Conservation (phyloP, 2,888 invertebrate species). For the Xylocampa areola region DNA sequence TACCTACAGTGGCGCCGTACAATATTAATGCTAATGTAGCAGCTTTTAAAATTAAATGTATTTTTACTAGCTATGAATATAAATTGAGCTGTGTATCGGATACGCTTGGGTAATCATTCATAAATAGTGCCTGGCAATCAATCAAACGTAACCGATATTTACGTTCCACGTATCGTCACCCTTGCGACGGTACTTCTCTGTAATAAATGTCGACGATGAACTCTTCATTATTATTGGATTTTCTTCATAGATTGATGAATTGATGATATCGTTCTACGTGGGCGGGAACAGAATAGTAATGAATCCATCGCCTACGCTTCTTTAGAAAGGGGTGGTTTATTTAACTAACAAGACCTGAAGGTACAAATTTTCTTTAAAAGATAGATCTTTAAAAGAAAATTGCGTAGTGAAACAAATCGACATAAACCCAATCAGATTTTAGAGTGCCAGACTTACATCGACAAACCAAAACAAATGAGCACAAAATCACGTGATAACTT, state of each 20-base stretch:
- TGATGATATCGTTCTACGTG: background rate
- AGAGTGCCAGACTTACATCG: no score
- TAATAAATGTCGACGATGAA: slow-evolving; percentile 20
- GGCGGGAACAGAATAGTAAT: no score
- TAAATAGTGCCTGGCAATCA: slow-evolving; percentile 13
- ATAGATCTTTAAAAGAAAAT: no score
- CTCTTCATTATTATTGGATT: slow-evolving; percentile 29
- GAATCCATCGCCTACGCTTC: no score
- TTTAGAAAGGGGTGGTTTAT: background rate
- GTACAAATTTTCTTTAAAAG: no score
- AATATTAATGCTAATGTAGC: slow-evolving; percentile 48
- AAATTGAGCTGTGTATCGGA: slow-evolving; percentile 7
- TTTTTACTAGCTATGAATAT: slow-evolving; percentile 23
- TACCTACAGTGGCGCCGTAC: slow-evolving; percentile 40
- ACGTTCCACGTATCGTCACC: slow-evolving; percentile 15
- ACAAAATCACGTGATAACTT: background rate
- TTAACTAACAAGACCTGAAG: no score
- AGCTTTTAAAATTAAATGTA: slow-evolving; percentile 24
- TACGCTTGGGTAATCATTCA: background rate
- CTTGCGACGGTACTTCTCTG: slow-evolving; percentile 14
- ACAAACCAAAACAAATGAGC: no score
- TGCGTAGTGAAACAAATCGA: no score
- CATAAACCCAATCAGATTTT: no score
- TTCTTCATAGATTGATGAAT: background rate
- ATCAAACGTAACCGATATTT: slow-evolving; percentile 32